Base-by-base conservation (phyloP, 2,113 vertebrate species). In the Callipepla squamata region DNA sequence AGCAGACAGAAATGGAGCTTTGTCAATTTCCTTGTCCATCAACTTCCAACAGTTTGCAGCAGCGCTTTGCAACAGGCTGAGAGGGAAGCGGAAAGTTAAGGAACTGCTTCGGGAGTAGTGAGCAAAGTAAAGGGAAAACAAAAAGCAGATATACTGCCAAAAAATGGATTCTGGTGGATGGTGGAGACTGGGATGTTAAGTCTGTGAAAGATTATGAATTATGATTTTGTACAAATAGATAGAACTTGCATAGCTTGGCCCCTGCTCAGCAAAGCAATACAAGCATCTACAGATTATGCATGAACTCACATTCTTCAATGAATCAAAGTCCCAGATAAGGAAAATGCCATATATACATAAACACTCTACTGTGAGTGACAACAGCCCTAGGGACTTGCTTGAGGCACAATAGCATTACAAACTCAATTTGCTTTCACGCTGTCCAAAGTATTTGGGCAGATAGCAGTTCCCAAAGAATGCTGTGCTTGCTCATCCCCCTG, bases 11-110 rank as follows among this genome's bases (percentile, higher is more conserved):
- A 87, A 74, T 47, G 17, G 61, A 65, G 12, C 22, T 36, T 25
- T 67, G n/a, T 7, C 66, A 50, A 5, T 50, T 51, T 47, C 21
- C 36, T 7, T 40, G 12, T 1, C 7, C 2, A 6, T 0, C 17
- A 30, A 25, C 65, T 42, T 42, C 1, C 1, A 53, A 0, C 23
- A 66, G 59, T 40, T 63, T 62, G 87, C 34, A 65, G 82, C 40
- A 79, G 75, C 50, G 1, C 47, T 28, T 58, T 18, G 21, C 34
- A 36, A 22, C 21, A 45, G 69, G 36, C 38, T 20, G 36, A n/a
- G 48, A 0, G 2, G n/a, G 55, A 70, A 66, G 50, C 1, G 0
- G 36, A 16, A 58, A 48, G 53, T 21, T 45, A 38, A 5, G 28
- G 28, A 48, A 22, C 12, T 38, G 9, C 59, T 80, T 11, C 42